phyloP scores from a whole-genome alignment of 2,113 vertebrate species.

The Rhinolophus ferrumequinum region DNA sequence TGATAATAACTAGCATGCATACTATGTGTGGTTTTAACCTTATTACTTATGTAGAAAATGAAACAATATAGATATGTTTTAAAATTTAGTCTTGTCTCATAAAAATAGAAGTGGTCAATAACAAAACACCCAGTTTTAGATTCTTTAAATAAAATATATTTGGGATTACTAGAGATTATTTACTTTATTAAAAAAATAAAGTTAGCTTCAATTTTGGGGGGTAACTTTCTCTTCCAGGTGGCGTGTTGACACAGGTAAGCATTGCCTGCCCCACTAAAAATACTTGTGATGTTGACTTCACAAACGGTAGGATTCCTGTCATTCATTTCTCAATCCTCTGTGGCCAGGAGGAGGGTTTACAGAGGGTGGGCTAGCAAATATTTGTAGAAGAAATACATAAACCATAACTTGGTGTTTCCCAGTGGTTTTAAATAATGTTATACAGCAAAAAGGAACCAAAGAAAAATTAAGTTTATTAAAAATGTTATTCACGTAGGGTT shows the following conservation, averaged over 20 bases:
- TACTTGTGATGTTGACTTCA: not conserved
- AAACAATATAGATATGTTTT: not conserved
- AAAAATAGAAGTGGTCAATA: not conserved
- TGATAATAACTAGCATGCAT: not conserved
- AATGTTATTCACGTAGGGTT: not conserved
- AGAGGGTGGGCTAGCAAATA: not conserved
- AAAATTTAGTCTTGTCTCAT: not conserved
- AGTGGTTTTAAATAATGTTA: not conserved
- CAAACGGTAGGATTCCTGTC: not conserved
- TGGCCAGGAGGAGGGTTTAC: not conserved
- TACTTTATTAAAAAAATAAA: constrained; percentile 23
- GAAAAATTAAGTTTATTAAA: not conserved
- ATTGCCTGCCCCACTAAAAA: not conserved
- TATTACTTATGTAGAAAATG: not conserved
- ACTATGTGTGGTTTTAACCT: not conserved
- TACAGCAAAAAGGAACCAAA: not conserved
- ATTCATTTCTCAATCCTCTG: not conserved
- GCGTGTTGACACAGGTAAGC: not conserved
- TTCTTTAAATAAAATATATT: constrained; percentile 14
- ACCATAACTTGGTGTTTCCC: not conserved
- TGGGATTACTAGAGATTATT: not conserved
- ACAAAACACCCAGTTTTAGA: not conserved
- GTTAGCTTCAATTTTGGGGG: not conserved
- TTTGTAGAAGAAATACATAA: not conserved
- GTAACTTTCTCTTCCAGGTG: not conserved